Base-by-base conservation (phyloP, 2,113 vertebrate genomes). In the Okapia johnstoni region DNA sequence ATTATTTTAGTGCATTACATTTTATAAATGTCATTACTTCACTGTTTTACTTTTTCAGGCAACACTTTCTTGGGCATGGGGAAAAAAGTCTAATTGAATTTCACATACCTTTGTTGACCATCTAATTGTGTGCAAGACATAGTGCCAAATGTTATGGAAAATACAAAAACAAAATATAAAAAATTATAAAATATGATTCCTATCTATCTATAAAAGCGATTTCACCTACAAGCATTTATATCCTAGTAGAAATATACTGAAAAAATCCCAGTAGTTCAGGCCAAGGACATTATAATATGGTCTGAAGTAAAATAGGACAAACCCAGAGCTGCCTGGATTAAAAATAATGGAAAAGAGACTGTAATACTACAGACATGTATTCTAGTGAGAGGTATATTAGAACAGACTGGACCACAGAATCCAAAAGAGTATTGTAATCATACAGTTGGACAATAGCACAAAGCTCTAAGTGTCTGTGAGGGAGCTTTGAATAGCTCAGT, bases 21-120 rank as follows among this genome's bases (percentile, higher is more conserved):
- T 95, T 96, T 87, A 23, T 54, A 95, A 92, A 58, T 84, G 6
- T 55, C 25, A 86, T 93, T 7, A 97, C 86, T 90, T 92, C 66
- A 88, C n/a, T 63, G 33, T 85, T 92, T 94, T 90, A 58, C n/a
- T 96, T 92, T 96, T 90, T 54, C 77, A 70, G 33, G 21, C 16
- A 94, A 66, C 25, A 23, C 28, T 91, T 50, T 33, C 4, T n/a
- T 92, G 28, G n/a, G 10, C 86, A 81, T 70, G 54, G 21, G 33
- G 66, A 58, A 85, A 84, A 55, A 80, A 36, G 30, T 21, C 25
- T 43, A 70, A 73, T 52, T 95, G 83, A 48, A 77, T 90, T 95
- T 97, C 21, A 84, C 33, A 90, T 26, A 54, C 14, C 10, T 73
- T 79, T 50, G 23, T 87, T 21, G 26, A 94, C 57, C 19, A 70